Evolutionary conservation across 2,888 invertebrate genomes (phyloP), one percentile per base, ranked within the genome.

Genomic region (Limnephilus auricula): DNA sequence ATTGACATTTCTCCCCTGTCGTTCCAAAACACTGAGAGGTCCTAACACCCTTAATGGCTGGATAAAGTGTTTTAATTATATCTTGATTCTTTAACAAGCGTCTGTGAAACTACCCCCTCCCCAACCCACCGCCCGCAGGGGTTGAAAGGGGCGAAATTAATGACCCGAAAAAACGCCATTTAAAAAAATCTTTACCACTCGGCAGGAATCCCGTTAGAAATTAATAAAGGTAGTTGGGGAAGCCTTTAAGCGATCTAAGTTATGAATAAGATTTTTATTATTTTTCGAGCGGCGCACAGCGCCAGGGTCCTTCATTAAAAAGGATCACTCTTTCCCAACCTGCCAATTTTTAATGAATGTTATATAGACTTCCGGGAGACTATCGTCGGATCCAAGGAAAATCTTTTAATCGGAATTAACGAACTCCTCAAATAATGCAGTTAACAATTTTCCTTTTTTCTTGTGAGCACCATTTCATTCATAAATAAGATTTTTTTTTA

Each of bases 1-100:
- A 91, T 91, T 91, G 91, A 91, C 91, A 90, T 91, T 91, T 91
- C 91, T 91, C 91, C 90, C 91, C 91, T 91, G 89, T 91, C 90
- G 84, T 89, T 78, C 34, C 25, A 34, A 90, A 90, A 65, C 78
- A 89, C 82, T 40, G 50, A 89, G 83, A 79, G 79, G 86, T 31
- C 79, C 90, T 78, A 79, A 85, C 31, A 40, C 79, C 90, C 45
- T 34, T 91, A 90, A 91, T 65, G 34, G 86, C 87, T 37, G 92
- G 65, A 79, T 40, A 40, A 90, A 91, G 89, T 92, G 89, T 91
- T 90, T 92, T 91, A 92, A 91, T 92, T 91, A 91, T 90, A 89
- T 92, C 90, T 85, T 90, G 89, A 92, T 92, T 91, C 91, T 90
- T 40, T 91, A 92, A 92, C 92, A 92, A 92, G 91, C 90, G 65